These are phyloP conservation scores for Apogon hyalosoma DNA, from an alignment of 2,797 vertebrate species.

Conservation along the genomic window DNA sequence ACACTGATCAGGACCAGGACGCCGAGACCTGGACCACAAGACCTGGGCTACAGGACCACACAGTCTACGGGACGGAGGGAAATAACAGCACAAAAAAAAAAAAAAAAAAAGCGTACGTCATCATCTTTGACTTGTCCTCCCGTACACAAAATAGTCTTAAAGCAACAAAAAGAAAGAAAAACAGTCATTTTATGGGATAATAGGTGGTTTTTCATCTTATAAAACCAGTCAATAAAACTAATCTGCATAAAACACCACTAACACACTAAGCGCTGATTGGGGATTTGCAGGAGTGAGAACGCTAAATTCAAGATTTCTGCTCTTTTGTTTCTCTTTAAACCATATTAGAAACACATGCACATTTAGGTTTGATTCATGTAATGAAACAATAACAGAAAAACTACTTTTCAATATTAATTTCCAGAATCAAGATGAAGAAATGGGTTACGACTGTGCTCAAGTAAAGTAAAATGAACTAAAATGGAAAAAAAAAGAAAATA, in stretches of 20 bases:
- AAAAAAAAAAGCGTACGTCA: too few species aligned
- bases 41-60: not conserved
- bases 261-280: constrained; percentile 7
- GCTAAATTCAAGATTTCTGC: not conserved
- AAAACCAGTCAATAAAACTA: not conserved
- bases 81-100: too few species aligned
- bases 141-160: constrained; percentile 81
- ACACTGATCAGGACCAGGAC: constrained; percentile 2
- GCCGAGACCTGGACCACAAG: not conserved
- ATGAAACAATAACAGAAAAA: too few species aligned
- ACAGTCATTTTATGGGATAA: not conserved
- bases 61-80: constrained; percentile 29
- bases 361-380: too few species aligned
- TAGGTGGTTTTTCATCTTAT: constrained; percentile 3
- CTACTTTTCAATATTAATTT: too few species aligned
- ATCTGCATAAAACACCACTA: not conserved
- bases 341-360: too few species aligned
- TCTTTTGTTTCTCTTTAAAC: not conserved
- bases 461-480: too few species aligned
- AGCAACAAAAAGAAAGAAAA: constrained; percentile 19
- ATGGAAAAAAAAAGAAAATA: too few species aligned
- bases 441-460: too few species aligned
- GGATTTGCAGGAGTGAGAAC: constrained; percentile 6
- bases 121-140: constrained; percentile 78
- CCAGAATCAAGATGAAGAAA: too few species aligned